A percentile compares a stretch with the other conserved stretches of the same genome.
Conservation (phyloP, 2,888 invertebrate species). For the Dione juno region DNA sequence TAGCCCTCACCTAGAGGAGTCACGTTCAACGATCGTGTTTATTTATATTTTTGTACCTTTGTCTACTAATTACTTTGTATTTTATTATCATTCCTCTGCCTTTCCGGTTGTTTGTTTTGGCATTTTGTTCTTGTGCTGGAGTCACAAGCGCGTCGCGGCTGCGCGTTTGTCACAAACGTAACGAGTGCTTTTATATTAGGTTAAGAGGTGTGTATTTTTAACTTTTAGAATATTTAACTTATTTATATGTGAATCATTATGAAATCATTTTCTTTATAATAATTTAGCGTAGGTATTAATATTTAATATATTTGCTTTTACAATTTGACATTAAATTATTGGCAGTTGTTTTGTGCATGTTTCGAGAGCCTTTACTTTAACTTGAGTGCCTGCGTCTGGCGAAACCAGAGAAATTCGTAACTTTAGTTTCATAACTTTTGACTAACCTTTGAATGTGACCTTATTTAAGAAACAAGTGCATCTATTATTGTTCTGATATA, state of each 20-base stretch:
- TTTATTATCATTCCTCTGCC: slow-evolving; percentile 72
- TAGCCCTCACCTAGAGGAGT: slow-evolving; percentile 44
- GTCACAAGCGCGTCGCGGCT: slow-evolving; percentile 53
- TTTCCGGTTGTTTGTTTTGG: slow-evolving; percentile 69
- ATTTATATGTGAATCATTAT: slow-evolving; percentile 82
- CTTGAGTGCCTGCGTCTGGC: slow-evolving; percentile 76
- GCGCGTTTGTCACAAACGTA: slow-evolving; percentile 62
- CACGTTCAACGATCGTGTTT: slow-evolving; percentile 62
- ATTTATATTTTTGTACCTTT: slow-evolving; percentile 79
- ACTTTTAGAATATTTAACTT: slow-evolving; percentile 84
- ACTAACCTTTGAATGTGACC: slow-evolving; percentile 65
- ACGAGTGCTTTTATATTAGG: slow-evolving; percentile 82
- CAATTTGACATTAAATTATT: slow-evolving; percentile 76
- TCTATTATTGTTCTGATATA: slow-evolving; percentile 61
- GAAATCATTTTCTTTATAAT: slow-evolving; percentile 81
- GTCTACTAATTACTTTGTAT: slow-evolving; percentile 72
- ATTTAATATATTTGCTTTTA: slow-evolving; percentile 82
- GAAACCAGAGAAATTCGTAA: slow-evolving; percentile 54
- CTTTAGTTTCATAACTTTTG: slow-evolving; percentile 56
- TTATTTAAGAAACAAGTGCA: slow-evolving; percentile 58
- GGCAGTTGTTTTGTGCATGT: slow-evolving; percentile 74
- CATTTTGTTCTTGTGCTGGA: slow-evolving; percentile 57
- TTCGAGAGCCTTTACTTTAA: slow-evolving; percentile 74
- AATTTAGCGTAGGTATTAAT: slow-evolving; percentile 81
- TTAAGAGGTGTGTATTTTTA: slow-evolving; percentile 83